Conservation (phyloP, 2,888 invertebrate genomes). For the Synergus umbraculus region DNA sequence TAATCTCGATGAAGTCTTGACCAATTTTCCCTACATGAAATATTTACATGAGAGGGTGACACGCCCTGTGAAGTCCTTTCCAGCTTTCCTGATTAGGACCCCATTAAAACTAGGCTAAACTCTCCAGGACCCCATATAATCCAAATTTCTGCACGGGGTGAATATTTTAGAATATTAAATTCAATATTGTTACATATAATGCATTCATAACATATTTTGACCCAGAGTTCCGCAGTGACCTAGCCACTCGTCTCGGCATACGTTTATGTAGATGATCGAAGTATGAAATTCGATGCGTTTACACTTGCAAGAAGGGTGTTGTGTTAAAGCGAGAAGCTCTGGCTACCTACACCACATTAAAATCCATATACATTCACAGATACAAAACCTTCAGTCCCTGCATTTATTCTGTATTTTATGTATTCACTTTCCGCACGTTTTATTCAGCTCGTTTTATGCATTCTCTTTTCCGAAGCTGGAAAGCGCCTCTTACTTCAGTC, state of each 20-base stretch:
- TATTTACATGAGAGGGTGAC: too few species aligned
- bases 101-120: too few species aligned
- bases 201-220: neutral
- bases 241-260: neutral
- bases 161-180: neutral
- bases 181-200: neutral
- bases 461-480: conserved; percentile 61
- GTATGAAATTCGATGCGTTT: conserved; percentile 35
- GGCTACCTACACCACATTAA: conserved; percentile 15
- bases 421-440: conserved; percentile 63
- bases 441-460: conserved; percentile 59
- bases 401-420: conserved; percentile 60
- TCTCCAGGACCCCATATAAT: too few species aligned
- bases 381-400: conserved; percentile 19
- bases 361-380: neutral
- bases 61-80: too few species aligned
- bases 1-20: too few species aligned
- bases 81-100: too few species aligned
- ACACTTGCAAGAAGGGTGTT: conserved; percentile 12
- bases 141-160: too few species aligned
- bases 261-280: conserved; percentile 19
- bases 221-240: neutral
- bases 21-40: too few species aligned
- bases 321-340: conserved; percentile 14
- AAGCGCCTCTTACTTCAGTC: conserved; percentile 31